Base-by-base conservation (phyloP, 2,888 invertebrate species). In the Abrostola tripartita region DNA sequence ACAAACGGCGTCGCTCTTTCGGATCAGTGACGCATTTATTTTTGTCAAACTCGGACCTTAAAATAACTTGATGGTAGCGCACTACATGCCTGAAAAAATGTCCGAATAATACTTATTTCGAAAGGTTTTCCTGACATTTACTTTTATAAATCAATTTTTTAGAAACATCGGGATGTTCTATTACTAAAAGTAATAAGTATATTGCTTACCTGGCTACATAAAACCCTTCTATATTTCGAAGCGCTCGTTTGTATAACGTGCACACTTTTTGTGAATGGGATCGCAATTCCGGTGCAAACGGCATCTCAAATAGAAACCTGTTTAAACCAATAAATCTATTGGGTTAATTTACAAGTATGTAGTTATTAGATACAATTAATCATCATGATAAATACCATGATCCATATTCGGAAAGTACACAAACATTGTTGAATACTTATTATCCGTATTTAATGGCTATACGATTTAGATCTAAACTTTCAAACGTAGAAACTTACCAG, bases 41-140 rank as follows among this genome's bases (percentile, higher is more conserved):
- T 75, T 97, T 95, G 66, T 99, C 99, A 86, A 99, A 99, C 68
- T 97, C 95, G 9, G 96, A 95, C 71, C 99, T 95, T 87, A 99
- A 84, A 35, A 97, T 80, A 0, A 97, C 97, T 77, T 97, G 97
- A 56, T 97, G 95, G 82, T 97, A 98, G 52, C 99, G 96, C 81
- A 95, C 96, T 0, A 96, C 91, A 75, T 96, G 92, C 84, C 98
- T 98, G 68, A 11, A 76, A 79, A 5, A 77, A 68, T 24, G 4
- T 24, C 24, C 4, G 24, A 2, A 24, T 24, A 24, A 24, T 24
- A 2, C 1, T 4, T 2, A 24, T 24, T 24, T 24, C 24, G 1
- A 24, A 24, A 24, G 24, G 24, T 4, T 24, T n/a, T 24, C 24
- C 1, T 24, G 24, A 24, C 24, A 24, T 4, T 24, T 24, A 24